phyloP scores from a whole-genome alignment of 2,888 invertebrate species.

The Gasteruption jaculator region DNA sequence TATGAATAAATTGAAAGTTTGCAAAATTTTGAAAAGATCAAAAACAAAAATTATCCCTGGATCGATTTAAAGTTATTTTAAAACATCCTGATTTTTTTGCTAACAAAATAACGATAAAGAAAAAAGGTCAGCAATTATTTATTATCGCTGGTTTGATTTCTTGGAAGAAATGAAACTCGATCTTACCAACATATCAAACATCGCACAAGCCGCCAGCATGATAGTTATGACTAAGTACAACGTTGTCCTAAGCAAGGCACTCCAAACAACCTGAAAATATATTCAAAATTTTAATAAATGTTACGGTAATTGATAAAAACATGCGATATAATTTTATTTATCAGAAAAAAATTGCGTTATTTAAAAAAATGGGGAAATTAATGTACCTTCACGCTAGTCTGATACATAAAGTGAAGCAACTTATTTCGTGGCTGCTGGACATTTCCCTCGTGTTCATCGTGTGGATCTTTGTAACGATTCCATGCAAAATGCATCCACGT shows the following conservation, averaged over 20 bases:
- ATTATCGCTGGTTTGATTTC: not conserved
- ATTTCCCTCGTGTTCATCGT: conserved; percentile 51
- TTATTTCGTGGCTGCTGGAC: conserved; percentile 57
- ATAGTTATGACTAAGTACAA: conserved; percentile 67
- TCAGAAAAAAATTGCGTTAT: not conserved
- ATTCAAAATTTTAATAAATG: not conserved
- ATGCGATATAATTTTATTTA: not conserved
- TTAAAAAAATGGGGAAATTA: conserved; percentile 11
- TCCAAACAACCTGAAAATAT: conserved; percentile 56
- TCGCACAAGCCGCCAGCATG: conserved; percentile 62
- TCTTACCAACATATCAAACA: conserved; percentile 59
- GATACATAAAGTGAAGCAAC: conserved; percentile 58
- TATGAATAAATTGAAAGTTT: too few species aligned
- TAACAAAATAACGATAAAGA: conserved; percentile 1
- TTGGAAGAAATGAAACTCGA: conserved; percentile 9
- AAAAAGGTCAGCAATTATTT: not conserved
- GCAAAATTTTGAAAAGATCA: too few species aligned
- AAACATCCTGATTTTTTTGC: not conserved
- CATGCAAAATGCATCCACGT: conserved; percentile 76
- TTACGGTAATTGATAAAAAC: not conserved
- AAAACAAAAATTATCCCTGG: conserved; percentile 3
- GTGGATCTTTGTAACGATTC: conserved; percentile 54
- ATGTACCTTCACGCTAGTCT: conserved; percentile 48
- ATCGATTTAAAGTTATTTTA: too few species aligned
- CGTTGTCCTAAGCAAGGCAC: conserved; percentile 59